A percentile compares a stretch with the other conserved stretches of the same genome.
phyloP scores from a whole-genome alignment of 2,888 invertebrate genomes.

The Andrena bucephala region DNA sequence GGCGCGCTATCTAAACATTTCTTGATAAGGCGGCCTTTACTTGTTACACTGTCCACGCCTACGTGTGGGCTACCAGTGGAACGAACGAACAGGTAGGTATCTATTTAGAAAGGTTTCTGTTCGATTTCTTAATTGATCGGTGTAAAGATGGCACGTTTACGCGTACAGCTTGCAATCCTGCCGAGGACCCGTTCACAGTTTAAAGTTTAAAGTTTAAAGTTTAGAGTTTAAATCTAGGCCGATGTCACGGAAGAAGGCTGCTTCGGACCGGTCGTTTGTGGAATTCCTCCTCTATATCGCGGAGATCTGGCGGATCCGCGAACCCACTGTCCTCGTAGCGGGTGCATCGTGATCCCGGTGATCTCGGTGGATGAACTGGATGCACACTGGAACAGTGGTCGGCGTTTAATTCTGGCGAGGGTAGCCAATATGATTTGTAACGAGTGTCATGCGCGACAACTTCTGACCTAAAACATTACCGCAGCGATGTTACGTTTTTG shows the following conservation, averaged over 20 bases:
- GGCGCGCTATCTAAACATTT: too few species aligned
- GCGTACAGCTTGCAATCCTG: not conserved
- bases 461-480: not conserved
- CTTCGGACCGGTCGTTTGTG: slow-evolving; percentile 87
- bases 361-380: slow-evolving; percentile 86
- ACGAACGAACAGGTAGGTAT: too few species aligned
- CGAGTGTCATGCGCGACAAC: not conserved
- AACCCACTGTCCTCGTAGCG: slow-evolving; percentile 91
- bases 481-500: not conserved
- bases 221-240: slow-evolving; percentile 69
- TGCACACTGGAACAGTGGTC: slow-evolving; percentile 81
- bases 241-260: slow-evolving; percentile 80
- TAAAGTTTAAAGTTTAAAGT: slow-evolving; percentile 66
- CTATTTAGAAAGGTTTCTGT: not conserved
- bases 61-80: too few species aligned
- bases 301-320: slow-evolving; percentile 89
- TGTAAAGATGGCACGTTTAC: slow-evolving; percentile 62
- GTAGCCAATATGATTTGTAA: not conserved
- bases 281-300: slow-evolving; percentile 90
- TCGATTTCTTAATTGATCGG: slow-evolving; percentile 1
- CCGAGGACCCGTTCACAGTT: too few species aligned
- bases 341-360: slow-evolving; percentile 87
- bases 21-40: too few species aligned
- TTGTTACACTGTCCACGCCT: too few species aligned
- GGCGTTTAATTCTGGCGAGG: not conserved